A percentile compares a stretch with the other conserved stretches of the same genome.
Conservation (phyloP, 2,113 vertebrate genomes). For the Ursus arctos region DNA sequence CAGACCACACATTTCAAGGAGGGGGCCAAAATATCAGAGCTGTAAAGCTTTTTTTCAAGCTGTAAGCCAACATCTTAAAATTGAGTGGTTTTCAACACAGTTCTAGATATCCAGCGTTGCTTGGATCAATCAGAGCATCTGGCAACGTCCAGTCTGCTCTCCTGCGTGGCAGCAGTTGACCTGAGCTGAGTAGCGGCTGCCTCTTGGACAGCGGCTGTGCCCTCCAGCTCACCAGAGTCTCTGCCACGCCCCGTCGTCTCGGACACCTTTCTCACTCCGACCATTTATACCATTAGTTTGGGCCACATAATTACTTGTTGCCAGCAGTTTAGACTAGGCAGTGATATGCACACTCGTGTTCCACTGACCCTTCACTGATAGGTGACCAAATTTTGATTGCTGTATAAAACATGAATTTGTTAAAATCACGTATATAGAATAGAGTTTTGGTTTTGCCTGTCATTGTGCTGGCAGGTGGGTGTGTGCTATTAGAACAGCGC, state of each 20-base stretch:
- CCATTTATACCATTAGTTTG: not conserved
- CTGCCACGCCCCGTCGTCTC: not conserved
- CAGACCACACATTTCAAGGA: not conserved
- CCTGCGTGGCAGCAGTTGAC: not conserved
- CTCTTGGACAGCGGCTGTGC: not conserved
- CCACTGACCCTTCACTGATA: not conserved
- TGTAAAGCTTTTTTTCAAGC: not conserved
- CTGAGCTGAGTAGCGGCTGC: not conserved
- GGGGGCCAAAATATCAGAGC: not conserved
- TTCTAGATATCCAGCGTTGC: not conserved
- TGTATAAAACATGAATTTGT: not conserved
- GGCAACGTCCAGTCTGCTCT: not conserved
- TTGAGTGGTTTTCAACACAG: not conserved
- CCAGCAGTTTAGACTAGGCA: not conserved
- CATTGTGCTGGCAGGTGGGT: not conserved
- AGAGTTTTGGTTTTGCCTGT: not conserved
- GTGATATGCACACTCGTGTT: not conserved
- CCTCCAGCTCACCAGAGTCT: not conserved
- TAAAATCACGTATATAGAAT: not conserved
- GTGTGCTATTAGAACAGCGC: not conserved
- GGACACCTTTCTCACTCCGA: not conserved
- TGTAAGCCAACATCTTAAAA: constrained; percentile 14
- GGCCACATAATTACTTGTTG: not conserved
- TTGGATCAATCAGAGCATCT: not conserved
- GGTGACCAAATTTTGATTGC: not conserved